phyloP scores from a whole-genome alignment of 1,140 invertebrate genomes.

The Caenorhabditis inopinata region DNA sequence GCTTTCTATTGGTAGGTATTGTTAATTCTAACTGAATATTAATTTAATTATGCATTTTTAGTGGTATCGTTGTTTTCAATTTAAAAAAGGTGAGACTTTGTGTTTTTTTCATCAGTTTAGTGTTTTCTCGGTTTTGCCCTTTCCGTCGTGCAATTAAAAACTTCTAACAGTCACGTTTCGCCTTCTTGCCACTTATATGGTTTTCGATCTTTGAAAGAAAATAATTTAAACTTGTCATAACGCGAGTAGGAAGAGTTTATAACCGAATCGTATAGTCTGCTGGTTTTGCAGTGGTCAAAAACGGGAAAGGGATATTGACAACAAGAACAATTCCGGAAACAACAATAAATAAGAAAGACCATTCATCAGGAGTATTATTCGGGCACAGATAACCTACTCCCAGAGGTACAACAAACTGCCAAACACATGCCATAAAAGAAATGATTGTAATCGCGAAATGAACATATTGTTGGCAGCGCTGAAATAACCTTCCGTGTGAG shows the following conservation, averaged over 20 bases:
- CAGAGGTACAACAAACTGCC: slow-evolving; percentile 13
- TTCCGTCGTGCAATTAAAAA: too few relatives aligned
- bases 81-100: too few relatives aligned
- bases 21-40: too few relatives aligned
- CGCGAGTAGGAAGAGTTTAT: background rate
- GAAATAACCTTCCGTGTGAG: background rate
- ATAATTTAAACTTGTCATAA: too few relatives aligned
- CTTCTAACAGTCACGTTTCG: too few relatives aligned
- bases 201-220: too few relatives aligned
- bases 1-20: too few relatives aligned
- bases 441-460: background rate
- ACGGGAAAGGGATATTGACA: slow-evolving; percentile 22
- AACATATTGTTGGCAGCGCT: slow-evolving; percentile 18
- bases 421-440: background rate
- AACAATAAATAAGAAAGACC: slow-evolving; percentile 17
- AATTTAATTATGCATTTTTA: too few relatives aligned
- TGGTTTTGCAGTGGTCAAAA: background rate
- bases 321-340: slow-evolving; percentile 5
- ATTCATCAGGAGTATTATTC: slow-evolving; percentile 25
- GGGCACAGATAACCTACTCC: slow-evolving; percentile 20
- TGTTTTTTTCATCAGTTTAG: too few relatives aligned
- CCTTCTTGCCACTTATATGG: too few relatives aligned
- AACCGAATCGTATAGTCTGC: background rate
- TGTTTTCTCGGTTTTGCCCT: too few relatives aligned
- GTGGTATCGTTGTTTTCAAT: too few relatives aligned